Percentiles rank a stretch among this genome's conserved stretches.
Conservation (phyloP, 2,113 vertebrate species). For the Spilogale gracilis region DNA sequence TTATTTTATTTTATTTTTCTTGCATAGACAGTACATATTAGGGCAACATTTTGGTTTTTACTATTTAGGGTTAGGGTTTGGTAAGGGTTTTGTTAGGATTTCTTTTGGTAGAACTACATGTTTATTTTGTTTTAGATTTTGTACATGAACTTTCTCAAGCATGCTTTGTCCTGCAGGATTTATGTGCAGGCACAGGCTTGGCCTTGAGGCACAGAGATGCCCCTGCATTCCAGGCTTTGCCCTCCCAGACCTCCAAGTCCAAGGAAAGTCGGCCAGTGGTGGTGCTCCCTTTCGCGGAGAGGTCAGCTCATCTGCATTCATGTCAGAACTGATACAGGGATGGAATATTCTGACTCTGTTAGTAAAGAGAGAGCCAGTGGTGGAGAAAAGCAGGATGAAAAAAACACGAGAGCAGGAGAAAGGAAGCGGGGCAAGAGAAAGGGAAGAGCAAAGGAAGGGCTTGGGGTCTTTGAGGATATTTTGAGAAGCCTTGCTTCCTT, state of each 20-base stretch:
- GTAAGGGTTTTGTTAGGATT: neutral
- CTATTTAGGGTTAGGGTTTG: neutral
- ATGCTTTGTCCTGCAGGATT: neutral
- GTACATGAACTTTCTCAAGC: neutral
- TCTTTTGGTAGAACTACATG: neutral
- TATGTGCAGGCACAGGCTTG: neutral
- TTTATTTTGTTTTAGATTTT: slow-evolving; percentile 35
- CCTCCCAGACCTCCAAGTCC: neutral
- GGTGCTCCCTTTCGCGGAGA: neutral
- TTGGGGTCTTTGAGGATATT: neutral
- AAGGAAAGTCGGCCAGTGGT: neutral
- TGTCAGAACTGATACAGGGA: neutral
- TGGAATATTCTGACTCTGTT: neutral
- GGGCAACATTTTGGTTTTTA: neutral
- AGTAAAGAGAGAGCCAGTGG: neutral
- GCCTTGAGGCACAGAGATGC: neutral
- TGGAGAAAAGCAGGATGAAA: neutral
- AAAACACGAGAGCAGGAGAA: neutral
- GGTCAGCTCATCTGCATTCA: neutral
- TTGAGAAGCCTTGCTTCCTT: neutral
- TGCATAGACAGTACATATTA: neutral
- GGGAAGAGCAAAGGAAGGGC: neutral
- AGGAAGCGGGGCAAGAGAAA: neutral
- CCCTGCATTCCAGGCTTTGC: neutral
- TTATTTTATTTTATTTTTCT: neutral